These are phyloP conservation scores for Magallana gigas DNA, from an alignment of 1,140 invertebrate species.

Conservation along the genomic window DNA sequence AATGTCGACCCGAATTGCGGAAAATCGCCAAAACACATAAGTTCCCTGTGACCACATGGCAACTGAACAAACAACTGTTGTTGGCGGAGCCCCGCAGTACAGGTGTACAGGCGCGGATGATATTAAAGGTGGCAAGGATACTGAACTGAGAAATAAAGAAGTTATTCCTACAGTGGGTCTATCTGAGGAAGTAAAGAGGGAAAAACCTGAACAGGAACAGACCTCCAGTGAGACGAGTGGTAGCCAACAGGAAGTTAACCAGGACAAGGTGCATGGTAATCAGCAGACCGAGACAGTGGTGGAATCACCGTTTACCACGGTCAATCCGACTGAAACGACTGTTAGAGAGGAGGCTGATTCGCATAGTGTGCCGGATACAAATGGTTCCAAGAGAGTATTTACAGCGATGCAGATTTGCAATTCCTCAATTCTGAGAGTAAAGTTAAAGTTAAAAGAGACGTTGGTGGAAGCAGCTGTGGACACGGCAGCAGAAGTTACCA, in stretches of 20 bases:
- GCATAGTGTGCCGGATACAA: background rate
- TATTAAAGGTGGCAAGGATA: background rate
- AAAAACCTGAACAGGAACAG: background rate
- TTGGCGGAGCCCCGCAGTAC: background rate
- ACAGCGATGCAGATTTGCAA: slow-evolving; percentile 7
- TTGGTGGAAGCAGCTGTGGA: slow-evolving; percentile 38
- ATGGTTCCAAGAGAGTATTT: background rate
- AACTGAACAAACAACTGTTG: background rate
- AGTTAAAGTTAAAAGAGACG: background rate
- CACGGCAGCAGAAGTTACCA: slow-evolving; percentile 39
- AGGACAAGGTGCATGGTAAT: background rate
- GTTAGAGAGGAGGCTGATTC: background rate
- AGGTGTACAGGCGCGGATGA: background rate
- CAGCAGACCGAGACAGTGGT: background rate
- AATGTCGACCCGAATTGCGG: background rate
- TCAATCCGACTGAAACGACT: background rate
- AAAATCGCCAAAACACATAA: slow-evolving; percentile 13
- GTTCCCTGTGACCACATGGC: slow-evolving; percentile 9
- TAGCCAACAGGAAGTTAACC: background rate
- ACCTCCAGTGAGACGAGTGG: background rate
- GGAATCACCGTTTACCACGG: background rate
- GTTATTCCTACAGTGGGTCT: background rate
- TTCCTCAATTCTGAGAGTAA: slow-evolving; percentile 25
- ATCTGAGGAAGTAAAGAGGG: background rate
- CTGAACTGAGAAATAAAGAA: background rate